Base-by-base conservation (phyloP, 2,888 invertebrate species). In the Thera britannica region DNA sequence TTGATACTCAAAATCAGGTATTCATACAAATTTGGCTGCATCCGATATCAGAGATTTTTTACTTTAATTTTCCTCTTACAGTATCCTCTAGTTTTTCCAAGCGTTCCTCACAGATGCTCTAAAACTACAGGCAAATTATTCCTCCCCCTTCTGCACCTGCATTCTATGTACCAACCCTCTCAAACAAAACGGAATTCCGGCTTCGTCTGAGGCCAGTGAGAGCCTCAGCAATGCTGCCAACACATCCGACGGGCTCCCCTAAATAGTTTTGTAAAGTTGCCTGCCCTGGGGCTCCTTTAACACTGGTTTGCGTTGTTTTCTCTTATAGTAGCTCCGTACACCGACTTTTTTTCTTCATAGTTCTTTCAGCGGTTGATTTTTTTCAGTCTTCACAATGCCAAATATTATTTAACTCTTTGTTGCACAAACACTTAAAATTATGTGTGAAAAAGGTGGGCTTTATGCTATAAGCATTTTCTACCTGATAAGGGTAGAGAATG, bases 181-280 rank as follows among this genome's bases (percentile, higher is more conserved):
- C 83, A 79, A 81, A 83, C 82, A 81, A 82, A 82, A 82, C 83
- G 83, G 84, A 82, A 80, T 84, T 83, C 84, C 84, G 84, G 81
- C 68, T 75, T 80, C 82, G 83, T 81, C 83, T 73, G 76, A 76
- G 81, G 81, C 81, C 79, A 82, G 81, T 80, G 78, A 80, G 76
- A 76, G 72, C 74, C 75, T 73, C 75, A 74, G 74, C 65, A 58
- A 64, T 70, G 71, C 73, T 74, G 65, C 72, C 69, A 70, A 71
- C 72, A 65, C 65, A 66, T 67, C 67, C 62, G 62, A 67, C 62
- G 57, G 35, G 35, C 54, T 46, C 65, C 60, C 56, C 62, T 67
- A 67, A 62, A 67, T 67, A 67, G 67, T 67, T 66, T 62, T 62
- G 61, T 58, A 66, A 66, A 61, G 66, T 66, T 66, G 66, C 57